Evolutionary conservation across 2,797 vertebrate species (phyloP).

Genomic region (Galagoides demidoff): DNA sequence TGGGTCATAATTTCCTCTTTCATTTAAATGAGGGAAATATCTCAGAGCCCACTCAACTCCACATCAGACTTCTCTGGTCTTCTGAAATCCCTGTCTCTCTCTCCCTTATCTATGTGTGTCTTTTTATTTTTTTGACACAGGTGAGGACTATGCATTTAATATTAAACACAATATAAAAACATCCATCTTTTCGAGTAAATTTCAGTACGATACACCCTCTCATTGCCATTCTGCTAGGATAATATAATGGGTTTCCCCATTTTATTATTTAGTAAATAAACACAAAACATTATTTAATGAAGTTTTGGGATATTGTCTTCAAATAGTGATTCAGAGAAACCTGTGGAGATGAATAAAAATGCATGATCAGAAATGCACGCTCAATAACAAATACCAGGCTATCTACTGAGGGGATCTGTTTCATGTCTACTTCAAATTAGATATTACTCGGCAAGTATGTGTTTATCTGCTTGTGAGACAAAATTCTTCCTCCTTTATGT

Average conservation of each 20-base stretch:
- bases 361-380: not conserved
- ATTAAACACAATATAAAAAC: not conserved
- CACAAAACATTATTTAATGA: not conserved
- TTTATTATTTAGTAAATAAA: not conserved
- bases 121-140: no score
- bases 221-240: not conserved
- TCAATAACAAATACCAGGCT: not conserved
- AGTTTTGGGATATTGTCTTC: not conserved
- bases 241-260: no score
- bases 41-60: not conserved
- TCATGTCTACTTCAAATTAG: slow-evolving; percentile 35
- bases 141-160: not conserved
- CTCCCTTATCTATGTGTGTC: not conserved
- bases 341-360: not conserved
- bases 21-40: not conserved
- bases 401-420: not conserved
- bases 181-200: not conserved
- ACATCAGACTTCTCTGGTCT: not conserved
- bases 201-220: not conserved
- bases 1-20: not conserved
- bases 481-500: not conserved
- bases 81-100: not conserved
- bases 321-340: not conserved
- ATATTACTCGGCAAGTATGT: not conserved
- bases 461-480: slow-evolving; percentile 16